Percentiles rank a stretch among this genome's conserved stretches.
Conservation (phyloP, 2,113 vertebrate genomes). For the Zootoca vivipara region DNA sequence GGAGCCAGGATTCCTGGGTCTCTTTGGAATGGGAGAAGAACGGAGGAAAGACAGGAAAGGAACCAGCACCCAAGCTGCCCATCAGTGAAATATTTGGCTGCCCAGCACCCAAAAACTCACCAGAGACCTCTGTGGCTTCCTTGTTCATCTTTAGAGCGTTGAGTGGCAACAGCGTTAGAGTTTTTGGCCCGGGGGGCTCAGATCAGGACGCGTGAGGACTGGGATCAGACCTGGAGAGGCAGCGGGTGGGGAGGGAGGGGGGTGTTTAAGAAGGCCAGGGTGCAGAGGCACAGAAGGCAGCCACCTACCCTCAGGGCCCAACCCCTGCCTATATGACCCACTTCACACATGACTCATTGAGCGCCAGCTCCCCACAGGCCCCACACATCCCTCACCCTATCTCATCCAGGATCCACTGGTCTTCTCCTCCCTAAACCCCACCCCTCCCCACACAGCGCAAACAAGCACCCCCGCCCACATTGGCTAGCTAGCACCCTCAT, state of each 20-base stretch:
- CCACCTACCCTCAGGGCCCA: too few relatives aligned
- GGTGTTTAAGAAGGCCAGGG: too few relatives aligned
- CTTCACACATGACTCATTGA: too few relatives aligned
- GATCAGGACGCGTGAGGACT: background rate
- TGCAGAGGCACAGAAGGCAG: background rate
- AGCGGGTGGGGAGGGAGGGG: too few relatives aligned
- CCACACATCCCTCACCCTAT: too few relatives aligned
- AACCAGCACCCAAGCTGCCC: too few relatives aligned
- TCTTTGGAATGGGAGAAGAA: background rate
- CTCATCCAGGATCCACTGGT: too few relatives aligned
- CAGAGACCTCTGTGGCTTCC: slow-evolving; percentile 82
- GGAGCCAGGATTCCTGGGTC: background rate
- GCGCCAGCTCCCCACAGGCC: too few relatives aligned
- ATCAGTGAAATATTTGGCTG: background rate
- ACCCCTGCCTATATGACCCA: too few relatives aligned
- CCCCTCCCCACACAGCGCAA: background rate
- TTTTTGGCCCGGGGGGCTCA: background rate
- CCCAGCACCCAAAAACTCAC: slow-evolving; percentile 65
- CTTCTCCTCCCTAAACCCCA: background rate
- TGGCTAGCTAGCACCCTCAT: too few relatives aligned
- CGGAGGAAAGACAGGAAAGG: too few relatives aligned
- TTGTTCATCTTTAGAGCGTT: slow-evolving; percentile 80
- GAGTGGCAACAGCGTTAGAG: background rate
- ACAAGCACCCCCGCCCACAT: background rate
- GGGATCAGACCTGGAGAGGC: background rate